phyloP scores from a whole-genome alignment of 2,797 vertebrate species.

The Nasua narica region DNA sequence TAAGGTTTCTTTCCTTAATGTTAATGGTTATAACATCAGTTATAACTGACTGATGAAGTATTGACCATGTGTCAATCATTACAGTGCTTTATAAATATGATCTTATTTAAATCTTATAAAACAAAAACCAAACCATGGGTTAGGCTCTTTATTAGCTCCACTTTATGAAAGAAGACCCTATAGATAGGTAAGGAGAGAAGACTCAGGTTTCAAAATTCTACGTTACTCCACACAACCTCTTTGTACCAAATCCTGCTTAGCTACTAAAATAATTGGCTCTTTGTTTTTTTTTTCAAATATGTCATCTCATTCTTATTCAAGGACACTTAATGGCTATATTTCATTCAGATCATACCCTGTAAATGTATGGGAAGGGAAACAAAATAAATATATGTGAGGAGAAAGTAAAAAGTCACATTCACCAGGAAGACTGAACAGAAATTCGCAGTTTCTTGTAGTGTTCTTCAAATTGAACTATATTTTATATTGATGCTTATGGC shows the following conservation, averaged over 20 bases:
- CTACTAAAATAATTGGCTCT: not conserved
- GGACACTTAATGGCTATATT: not conserved
- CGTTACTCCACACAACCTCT: not conserved
- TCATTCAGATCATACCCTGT: not conserved
- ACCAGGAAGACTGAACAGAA: not conserved
- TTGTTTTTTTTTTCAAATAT: not conserved
- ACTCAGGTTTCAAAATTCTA: not conserved
- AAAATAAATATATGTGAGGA: not conserved
- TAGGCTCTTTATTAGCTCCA: not conserved
- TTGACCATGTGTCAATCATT: not conserved
- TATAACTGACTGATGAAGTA: not conserved
- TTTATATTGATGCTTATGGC: not conserved
- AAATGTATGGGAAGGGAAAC: not conserved
- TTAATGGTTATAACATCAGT: not conserved
- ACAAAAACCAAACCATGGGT: not conserved
- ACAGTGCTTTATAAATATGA: not conserved
- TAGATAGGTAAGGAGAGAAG: not conserved
- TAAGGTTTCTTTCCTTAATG: not conserved
- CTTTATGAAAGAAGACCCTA: not conserved
- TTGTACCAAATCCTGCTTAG: not conserved
- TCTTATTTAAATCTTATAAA: not conserved
- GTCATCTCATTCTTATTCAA: not conserved
- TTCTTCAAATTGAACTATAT: not conserved
- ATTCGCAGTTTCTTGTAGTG: not conserved
- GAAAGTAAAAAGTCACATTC: not conserved